A percentile compares a stretch with the other conserved stretches of the same genome.
Evolutionary conservation across 2,113 vertebrate genomes (phyloP).

Genomic region (Anolis sagrei): DNA sequence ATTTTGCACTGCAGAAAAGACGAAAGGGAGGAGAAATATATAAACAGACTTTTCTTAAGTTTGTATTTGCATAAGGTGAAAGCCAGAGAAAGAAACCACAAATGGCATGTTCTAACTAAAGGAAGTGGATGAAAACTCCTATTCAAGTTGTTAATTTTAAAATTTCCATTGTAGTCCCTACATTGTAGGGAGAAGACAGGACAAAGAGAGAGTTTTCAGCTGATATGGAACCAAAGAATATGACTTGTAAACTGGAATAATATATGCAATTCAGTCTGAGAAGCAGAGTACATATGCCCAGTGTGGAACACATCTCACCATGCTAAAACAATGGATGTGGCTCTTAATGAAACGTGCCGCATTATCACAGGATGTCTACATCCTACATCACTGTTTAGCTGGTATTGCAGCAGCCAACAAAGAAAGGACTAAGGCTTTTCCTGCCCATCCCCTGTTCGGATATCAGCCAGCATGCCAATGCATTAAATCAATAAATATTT

Average conservation of each 20-base stretch:
- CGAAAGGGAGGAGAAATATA: too few relatives aligned
- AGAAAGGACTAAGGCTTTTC: too few relatives aligned
- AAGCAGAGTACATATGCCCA: too few relatives aligned
- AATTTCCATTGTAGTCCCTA: neutral
- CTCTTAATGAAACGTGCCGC: too few relatives aligned
- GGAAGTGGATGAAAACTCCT: neutral
- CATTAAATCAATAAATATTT: too few relatives aligned
- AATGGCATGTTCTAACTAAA: neutral
- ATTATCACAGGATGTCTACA: too few relatives aligned
- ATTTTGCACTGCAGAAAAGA: neutral
- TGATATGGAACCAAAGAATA: neutral
- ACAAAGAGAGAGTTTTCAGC: neutral
- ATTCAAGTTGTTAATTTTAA: neutral
- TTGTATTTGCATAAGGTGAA: neutral
- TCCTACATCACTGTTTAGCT: too few relatives aligned
- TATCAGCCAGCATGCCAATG: too few relatives aligned
- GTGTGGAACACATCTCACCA: too few relatives aligned
- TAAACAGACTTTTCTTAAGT: constrained; percentile 6
- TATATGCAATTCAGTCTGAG: neutral
- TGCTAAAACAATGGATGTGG: too few relatives aligned
- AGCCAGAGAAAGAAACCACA: neutral
- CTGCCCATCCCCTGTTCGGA: too few relatives aligned
- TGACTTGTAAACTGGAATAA: neutral
- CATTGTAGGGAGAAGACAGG: neutral
- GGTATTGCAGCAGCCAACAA: too few relatives aligned